These are phyloP conservation scores for Lepeophtheirus nordmannii DNA, from an alignment of 2,888 invertebrate genomes.

Conservation along the genomic window DNA sequence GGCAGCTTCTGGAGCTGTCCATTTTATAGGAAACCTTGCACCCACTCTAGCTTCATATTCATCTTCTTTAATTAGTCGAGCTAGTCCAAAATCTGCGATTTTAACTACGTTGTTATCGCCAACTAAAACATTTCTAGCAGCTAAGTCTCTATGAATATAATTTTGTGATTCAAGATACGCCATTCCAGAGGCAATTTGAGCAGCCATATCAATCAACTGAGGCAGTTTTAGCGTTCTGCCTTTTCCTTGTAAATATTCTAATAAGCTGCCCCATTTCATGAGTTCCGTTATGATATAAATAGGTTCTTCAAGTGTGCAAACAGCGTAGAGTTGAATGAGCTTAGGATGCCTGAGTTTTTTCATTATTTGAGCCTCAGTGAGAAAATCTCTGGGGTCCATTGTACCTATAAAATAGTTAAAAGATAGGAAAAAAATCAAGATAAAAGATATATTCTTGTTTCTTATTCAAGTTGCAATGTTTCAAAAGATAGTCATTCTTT, in stretches of 20 bases:
- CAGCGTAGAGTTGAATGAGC: slow-evolving; percentile 43
- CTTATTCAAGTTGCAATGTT: background rate
- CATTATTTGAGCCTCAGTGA: slow-evolving; percentile 46
- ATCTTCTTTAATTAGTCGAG: slow-evolving; percentile 67
- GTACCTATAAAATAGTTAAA: slow-evolving; percentile 31
- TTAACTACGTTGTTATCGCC: slow-evolving; percentile 89
- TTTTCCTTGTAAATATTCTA: slow-evolving; percentile 47
- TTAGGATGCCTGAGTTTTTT: slow-evolving; percentile 43
- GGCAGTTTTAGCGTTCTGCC: slow-evolving; percentile 77
- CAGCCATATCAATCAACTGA: slow-evolving; percentile 92
- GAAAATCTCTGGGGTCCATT: slow-evolving; percentile 43
- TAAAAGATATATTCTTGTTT: background rate
- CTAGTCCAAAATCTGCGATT: slow-evolving; percentile 90
- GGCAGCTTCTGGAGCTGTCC: slow-evolving; percentile 99
- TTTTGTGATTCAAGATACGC: slow-evolving; percentile 97
- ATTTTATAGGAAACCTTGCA: slow-evolving; percentile 79
- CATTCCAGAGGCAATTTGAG: slow-evolving; percentile 98
- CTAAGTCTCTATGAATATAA: slow-evolving; percentile 95
- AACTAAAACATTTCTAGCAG: slow-evolving; percentile 92
- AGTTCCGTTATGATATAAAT: slow-evolving; percentile 45
- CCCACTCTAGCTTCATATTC: slow-evolving; percentile 43
- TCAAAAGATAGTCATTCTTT: background rate
- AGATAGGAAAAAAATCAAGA: background rate
- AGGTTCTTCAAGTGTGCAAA: slow-evolving; percentile 44
- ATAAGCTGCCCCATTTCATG: slow-evolving; percentile 42